phyloP scores from a whole-genome alignment of 1,140 invertebrate species.

The Bombus breviceps region DNA sequence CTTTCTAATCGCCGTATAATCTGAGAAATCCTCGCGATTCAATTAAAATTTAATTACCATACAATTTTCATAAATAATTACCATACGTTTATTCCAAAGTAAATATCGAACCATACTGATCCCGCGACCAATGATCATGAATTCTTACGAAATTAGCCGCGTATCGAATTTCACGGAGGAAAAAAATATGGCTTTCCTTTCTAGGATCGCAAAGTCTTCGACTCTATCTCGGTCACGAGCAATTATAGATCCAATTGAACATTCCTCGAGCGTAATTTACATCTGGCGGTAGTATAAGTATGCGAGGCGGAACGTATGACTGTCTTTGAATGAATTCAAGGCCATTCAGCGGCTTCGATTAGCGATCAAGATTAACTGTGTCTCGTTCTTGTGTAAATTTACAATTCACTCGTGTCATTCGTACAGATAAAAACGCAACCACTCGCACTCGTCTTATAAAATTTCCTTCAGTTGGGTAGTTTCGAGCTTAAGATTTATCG shows the following conservation, averaged over 20 bases:
- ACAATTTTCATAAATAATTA: not conserved
- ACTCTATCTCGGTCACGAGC: slow-evolving; percentile 48
- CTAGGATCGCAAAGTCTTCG: slow-evolving; percentile 25
- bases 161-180: not conserved
- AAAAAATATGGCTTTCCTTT: slow-evolving; percentile 17
- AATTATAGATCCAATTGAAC: slow-evolving; percentile 50
- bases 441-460: not conserved
- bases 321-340: slow-evolving; percentile 52
- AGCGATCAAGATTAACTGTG: slow-evolving; percentile 30
- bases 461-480: not conserved
- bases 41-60: not conserved
- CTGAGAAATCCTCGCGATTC: not conserved
- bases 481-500: not conserved
- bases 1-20: not conserved
- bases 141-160: not conserved
- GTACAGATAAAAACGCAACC: not conserved
- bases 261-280: slow-evolving; percentile 42
- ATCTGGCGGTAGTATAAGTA: slow-evolving; percentile 19
- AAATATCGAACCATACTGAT: not conserved
- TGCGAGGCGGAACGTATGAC: not conserved
- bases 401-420: slow-evolving; percentile 10
- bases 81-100: no score
- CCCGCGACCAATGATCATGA: not conserved
- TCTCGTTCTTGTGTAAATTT: slow-evolving; percentile 11
- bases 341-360: slow-evolving; percentile 21